Conservation (phyloP, 2,888 invertebrate species). For the Nezara viridula region DNA sequence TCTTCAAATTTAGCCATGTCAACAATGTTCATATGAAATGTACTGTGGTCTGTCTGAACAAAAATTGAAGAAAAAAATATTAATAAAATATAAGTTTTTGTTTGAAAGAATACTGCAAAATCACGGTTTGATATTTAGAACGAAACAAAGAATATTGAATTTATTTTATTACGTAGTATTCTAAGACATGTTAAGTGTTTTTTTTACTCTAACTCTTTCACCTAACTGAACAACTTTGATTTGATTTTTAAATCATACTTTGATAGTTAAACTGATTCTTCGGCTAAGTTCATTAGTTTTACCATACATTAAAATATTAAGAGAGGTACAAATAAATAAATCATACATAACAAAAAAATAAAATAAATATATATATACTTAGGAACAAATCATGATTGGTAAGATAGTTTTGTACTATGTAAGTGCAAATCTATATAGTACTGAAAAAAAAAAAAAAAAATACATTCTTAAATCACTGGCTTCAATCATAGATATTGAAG, state of each 20-base stretch:
- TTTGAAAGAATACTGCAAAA: not conserved
- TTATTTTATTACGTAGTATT: not conserved
- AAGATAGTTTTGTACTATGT: too few species aligned
- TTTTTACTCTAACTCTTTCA: not conserved
- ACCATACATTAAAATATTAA: not conserved
- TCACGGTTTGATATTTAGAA: too few species aligned
- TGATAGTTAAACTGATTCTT: not conserved
- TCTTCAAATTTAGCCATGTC: slow-evolving; percentile 90
- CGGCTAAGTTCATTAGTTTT: not conserved
- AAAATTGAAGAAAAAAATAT: not conserved
- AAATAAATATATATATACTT: not conserved
- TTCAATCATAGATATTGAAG: too few species aligned
- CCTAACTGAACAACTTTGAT: not conserved
- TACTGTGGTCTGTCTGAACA: slow-evolving; percentile 74
- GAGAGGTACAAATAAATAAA: not conserved
- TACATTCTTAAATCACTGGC: too few species aligned
- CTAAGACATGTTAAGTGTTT: not conserved
- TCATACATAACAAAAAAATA: too few species aligned
- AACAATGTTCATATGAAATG: slow-evolving; percentile 88
- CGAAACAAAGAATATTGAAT: not conserved
- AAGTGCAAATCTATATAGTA: too few species aligned
- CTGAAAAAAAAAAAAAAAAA: not conserved
- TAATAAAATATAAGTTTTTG: not conserved
- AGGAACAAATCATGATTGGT: not conserved
- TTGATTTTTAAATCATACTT: not conserved